phyloP scores from a whole-genome alignment of 53 echinoderm and acorn worm species.

The Patiria pectinifera region DNA sequence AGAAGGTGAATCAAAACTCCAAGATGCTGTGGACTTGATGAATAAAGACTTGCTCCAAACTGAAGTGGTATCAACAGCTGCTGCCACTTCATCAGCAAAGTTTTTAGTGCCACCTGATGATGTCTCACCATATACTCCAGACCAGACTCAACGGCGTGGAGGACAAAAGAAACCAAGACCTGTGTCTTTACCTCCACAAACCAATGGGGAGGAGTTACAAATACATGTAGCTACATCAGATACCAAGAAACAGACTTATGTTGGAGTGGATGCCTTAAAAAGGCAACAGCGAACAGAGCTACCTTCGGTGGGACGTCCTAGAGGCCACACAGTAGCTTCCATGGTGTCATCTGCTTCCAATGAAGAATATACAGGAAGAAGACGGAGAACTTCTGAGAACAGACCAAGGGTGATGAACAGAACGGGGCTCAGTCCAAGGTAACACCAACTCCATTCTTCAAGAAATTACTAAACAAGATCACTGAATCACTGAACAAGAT shows the following conservation, averaged over 20 bases:
- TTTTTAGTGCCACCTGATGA: slow-evolving; percentile 12
- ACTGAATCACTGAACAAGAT: too few relatives aligned
- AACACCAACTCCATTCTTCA: not conserved
- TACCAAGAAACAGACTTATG: slow-evolving; percentile 12
- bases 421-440: slow-evolving; percentile 86
- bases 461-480: too few relatives aligned
- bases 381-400: slow-evolving; percentile 55
- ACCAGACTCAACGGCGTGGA: slow-evolving; percentile 9
- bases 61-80: not conserved
- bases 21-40: slow-evolving; percentile 6
- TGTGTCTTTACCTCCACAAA: slow-evolving; percentile 38
- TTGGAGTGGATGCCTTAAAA: slow-evolving; percentile 16
- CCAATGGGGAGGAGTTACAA: slow-evolving; percentile 17
- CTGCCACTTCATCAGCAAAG: slow-evolving; percentile 13
- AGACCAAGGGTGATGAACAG: slow-evolving; percentile 67
- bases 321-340: slow-evolving; percentile 79
- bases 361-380: slow-evolving; percentile 38
- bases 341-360: slow-evolving; percentile 42
- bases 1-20: not conserved
- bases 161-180: slow-evolving; percentile 29
- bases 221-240: not conserved
- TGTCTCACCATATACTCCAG: not conserved
- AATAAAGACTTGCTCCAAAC: not conserved
- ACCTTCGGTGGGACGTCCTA: slow-evolving; percentile 42
- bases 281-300: slow-evolving; percentile 19